Base-by-base conservation (phyloP, 1,140 invertebrate species). In the Matsumurasca onukii region DNA sequence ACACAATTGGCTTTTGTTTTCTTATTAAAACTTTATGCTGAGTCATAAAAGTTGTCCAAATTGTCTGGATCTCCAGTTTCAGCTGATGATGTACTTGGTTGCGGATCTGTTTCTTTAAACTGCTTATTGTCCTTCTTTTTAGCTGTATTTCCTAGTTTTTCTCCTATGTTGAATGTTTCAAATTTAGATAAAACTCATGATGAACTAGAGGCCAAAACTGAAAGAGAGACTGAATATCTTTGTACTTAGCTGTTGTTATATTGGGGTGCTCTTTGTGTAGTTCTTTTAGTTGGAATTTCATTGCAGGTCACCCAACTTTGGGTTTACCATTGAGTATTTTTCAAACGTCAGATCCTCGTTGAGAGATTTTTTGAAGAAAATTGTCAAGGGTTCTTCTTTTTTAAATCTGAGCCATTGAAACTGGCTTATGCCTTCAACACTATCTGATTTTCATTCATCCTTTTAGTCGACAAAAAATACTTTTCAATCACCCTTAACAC, bases 241-340 rank as follows among this genome's bases (percentile, higher is more conserved):
- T 66, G 20, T 24, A 66, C 63, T 66, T 66, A n/a, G 34, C 39
- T 34, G 63, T 49, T 24, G 45, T 27, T 3, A 66, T 66, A 24
- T 24, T 49, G 9, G 39, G 31, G 45, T 20, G 39, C 25, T 29
- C 12, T 29, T 25, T 30, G 45, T 48, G n/a, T 2, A 49, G 63
- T 15, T 22, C 9, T 29, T 66, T 66, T 39, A 64, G 39, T 13
- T 2, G 48, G 25, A 49, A 66, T 31, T 17, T 66, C 15, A 13
- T 66, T 66, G 25, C n/a, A 17, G 63, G 63, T 48, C 63, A 27
- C 25, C 63, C 63, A 66, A 24, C 20, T 49, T 66, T 66, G 45
- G 63, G 63, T 66, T 66, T 3, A n/a, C 24, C 63, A 66, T 66
- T 3, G 2, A 13, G 31, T 66, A 66, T 66, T 45, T n/a, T 49